Evolutionary conservation across 2,113 vertebrate genomes (phyloP), one percentile per base, ranked within the genome.

Genomic region (Aleadryas rufinucha): DNA sequence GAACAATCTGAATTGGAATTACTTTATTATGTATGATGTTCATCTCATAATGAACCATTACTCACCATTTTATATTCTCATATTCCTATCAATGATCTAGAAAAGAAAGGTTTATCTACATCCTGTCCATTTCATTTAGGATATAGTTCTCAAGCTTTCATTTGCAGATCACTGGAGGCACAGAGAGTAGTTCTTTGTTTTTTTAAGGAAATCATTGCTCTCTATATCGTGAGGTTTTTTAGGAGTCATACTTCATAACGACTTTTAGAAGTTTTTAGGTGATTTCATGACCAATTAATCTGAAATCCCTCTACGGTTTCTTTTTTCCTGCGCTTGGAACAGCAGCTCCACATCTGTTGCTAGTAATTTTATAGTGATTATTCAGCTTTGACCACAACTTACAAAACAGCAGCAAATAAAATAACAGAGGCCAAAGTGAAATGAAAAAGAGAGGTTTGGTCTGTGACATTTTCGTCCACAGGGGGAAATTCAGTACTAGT

Each of bases 1-100:
- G 95, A 75, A 90, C 52, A 84, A 84, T 96, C 76, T 87, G 95
- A 95, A 96, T 96, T 64, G 41, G 69, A 95, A 96, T 96, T 66
- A 87, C 90, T 86, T 93, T 93, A 94, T 96, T 93, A 96, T 96
- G 65, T 64, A 44, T 68, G 64, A 60, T 93, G 87, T 74, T 94
- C 68, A 60, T 77, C 79, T 93, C 79, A 90, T 96, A 95, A 96
- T 95, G 93, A 95, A 70, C 70, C 63, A 94, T 95, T 96, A 81
- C 56, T 93, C 88, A 93, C 56, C 44, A 68, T 93, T 96, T 95
- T 95, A 92, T 94, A 81, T 75, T 86, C 90, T 88, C 80, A 81
- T 94, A 94, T 84, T 90, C 83, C 72, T 94, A 93, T 74, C 93
- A 95, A 92, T 95, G 90, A 75, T 86, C 71, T 96, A 93, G 90